Conservation (phyloP, 2,888 invertebrate genomes). For the Dexiosoma caninum region DNA sequence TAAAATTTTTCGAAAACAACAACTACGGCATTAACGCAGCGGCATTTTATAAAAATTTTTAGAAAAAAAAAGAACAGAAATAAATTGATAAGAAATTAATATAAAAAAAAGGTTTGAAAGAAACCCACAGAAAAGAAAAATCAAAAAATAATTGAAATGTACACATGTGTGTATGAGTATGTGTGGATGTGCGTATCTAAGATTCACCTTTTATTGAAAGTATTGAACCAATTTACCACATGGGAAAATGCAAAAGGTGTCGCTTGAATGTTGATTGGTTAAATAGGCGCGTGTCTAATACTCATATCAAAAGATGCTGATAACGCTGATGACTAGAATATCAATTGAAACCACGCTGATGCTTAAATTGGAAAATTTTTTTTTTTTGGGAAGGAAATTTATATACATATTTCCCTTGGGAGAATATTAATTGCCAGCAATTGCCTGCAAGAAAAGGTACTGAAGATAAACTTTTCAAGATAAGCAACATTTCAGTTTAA, state of each 20-base stretch:
- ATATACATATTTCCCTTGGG: background rate
- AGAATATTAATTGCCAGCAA: background rate
- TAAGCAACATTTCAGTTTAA: background rate
- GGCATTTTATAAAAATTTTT: conserved; percentile 41
- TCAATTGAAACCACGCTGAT: conserved; percentile 29
- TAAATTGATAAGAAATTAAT: conserved; percentile 56
- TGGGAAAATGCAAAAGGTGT: conserved; percentile 40
- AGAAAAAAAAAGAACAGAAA: conserved; percentile 32
- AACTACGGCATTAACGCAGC: conserved; percentile 22
- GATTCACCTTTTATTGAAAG: conserved; percentile 36
- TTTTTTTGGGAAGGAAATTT: background rate
- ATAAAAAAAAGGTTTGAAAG: conserved; percentile 26
- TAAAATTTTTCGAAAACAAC: conserved; percentile 34
- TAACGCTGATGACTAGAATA: conserved; percentile 30
- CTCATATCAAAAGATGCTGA: conserved; percentile 51
- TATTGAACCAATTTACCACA: background rate
- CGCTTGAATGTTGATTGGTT: conserved; percentile 29
- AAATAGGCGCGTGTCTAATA: conserved; percentile 63
- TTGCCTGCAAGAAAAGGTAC: background rate
- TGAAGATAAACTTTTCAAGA: background rate
- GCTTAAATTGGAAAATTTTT: background rate
- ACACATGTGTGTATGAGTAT: background rate
- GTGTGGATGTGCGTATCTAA: background rate
- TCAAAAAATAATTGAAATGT: background rate
- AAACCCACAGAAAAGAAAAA: conserved; percentile 32